These are phyloP conservation scores for Drosophila murphyi DNA, from an alignment of 1,140 invertebrate species.

Conservation along the genomic window DNA sequence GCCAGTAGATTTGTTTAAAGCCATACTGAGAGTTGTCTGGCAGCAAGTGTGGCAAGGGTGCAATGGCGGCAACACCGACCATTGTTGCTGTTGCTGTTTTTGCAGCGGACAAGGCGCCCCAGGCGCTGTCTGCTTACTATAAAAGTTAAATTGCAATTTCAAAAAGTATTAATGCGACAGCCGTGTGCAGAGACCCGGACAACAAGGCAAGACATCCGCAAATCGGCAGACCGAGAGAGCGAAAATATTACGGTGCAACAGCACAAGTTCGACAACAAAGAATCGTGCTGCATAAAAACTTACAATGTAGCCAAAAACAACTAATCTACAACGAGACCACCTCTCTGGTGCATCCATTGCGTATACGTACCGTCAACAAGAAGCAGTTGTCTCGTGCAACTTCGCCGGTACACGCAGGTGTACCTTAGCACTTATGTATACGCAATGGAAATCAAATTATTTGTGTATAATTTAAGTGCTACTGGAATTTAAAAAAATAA, in stretches of 20 bases:
- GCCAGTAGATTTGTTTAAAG: conserved; percentile 63
- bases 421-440: too few species aligned
- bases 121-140: conserved; percentile 55
- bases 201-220: neutral
- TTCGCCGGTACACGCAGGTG: too few species aligned
- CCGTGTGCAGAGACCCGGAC: conserved; percentile 30
- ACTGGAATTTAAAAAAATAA: too few species aligned
- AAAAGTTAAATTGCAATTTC: conserved; percentile 76
- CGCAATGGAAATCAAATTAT: too few species aligned
- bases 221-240: neutral
- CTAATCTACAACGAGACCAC: too few species aligned
- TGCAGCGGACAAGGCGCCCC: conserved; percentile 20
- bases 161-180: conserved; percentile 77
- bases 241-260: conserved; percentile 10
- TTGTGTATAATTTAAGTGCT: too few species aligned
- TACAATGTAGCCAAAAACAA: neutral
- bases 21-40: conserved; percentile 17
- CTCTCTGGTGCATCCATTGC: too few species aligned
- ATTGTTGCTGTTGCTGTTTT: conserved; percentile 12
- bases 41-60: conserved; percentile 5
- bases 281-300: neutral
- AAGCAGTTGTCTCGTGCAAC: too few species aligned
- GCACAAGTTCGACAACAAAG: conserved; percentile 27
- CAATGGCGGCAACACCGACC: neutral
- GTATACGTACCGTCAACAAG: too few species aligned